Percentiles rank a stretch among this genome's conserved stretches.
Evolutionary conservation across 1,140 invertebrate species (phyloP).

Genomic region (Bombyx mori): DNA sequence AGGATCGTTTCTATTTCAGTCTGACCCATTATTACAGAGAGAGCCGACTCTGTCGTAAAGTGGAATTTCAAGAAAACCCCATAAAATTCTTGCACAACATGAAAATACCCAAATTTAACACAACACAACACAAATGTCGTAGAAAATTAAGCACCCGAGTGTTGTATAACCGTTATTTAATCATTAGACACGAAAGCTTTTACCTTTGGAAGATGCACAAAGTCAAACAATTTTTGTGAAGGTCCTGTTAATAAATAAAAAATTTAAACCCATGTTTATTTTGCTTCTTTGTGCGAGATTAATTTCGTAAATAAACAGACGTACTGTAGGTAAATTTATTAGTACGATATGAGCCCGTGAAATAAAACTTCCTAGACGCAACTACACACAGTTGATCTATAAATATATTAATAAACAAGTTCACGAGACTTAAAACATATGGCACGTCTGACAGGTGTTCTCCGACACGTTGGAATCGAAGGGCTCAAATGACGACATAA

Average conservation of each 20-base stretch:
- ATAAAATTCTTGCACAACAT: conserved; percentile 43
- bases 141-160: conserved; percentile 13
- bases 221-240: conserved; percentile 16
- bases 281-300: conserved; percentile 2
- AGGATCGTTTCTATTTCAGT: conserved; percentile 43
- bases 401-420: not conserved
- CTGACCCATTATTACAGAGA: conserved; percentile 45
- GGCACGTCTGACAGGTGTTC: conserved; percentile 43
- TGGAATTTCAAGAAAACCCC: conserved; percentile 34
- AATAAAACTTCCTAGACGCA: no score
- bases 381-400: conserved; percentile 10
- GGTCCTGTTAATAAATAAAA: conserved; percentile 7
- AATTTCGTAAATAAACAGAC: no score
- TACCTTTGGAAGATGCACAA: conserved; percentile 29
- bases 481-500: conserved; percentile 46
- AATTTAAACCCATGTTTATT: not conserved
- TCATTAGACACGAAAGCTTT: conserved; percentile 32
- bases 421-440: conserved; percentile 20
- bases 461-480: conserved; percentile 49
- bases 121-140: conserved; percentile 15
- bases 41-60: conserved; percentile 20
- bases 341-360: no score
- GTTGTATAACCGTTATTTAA: conserved; percentile 16
- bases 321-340: no score
- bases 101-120: conserved; percentile 18